Percentiles rank a stretch among this genome's conserved stretches.
Conservation (phyloP, 1,140 invertebrate species). For the Sitobion miscanthi region DNA sequence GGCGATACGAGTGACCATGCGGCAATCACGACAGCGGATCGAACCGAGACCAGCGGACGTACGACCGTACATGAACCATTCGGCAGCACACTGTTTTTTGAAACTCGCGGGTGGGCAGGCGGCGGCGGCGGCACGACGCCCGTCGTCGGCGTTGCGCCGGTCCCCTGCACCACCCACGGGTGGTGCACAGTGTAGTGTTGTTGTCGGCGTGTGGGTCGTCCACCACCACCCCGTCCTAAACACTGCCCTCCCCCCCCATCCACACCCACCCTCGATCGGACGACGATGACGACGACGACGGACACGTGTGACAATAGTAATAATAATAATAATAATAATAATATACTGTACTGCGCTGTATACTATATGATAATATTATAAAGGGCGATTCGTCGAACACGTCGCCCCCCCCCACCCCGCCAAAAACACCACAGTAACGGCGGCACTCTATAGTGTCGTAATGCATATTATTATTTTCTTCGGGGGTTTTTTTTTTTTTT, state of each 20-base stretch:
- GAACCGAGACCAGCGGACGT: conserved; percentile 45
- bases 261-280: no score
- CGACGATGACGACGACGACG: background rate
- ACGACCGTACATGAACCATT: conserved; percentile 54
- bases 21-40: conserved; percentile 40
- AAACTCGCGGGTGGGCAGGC: background rate
- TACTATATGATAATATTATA: background rate
- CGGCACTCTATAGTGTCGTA: no score
- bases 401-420: fast-evolving
- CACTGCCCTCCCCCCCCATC: no score
- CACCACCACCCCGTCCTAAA: no score
- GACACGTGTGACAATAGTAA: background rate
- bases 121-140: background rate
- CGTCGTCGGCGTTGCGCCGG: conserved; percentile 26
- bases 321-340: background rate
- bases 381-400: no score
- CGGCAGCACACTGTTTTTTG: conserved; percentile 45
- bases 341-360: background rate
- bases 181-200: background rate
- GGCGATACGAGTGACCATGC: conserved; percentile 29
- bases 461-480: background rate
- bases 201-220: background rate
- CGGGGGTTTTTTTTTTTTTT: background rate
- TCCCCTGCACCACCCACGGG: conserved; percentile 42
- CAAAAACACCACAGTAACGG: background rate